Base-by-base conservation (phyloP, 2,797 vertebrate genomes). In the Odontamblyopus rebecca region DNA sequence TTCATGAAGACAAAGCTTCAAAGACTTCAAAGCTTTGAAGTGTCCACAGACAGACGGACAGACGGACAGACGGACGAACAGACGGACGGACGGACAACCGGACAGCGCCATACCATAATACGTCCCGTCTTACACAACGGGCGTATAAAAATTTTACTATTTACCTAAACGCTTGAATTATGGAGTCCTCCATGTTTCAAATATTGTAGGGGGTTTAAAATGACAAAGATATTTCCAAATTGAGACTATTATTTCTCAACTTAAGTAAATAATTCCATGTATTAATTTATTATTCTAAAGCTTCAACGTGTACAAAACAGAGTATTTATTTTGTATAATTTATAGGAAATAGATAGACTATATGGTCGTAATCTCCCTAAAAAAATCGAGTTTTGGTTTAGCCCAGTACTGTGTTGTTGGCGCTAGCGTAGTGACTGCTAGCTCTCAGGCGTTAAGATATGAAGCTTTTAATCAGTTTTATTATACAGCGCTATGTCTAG, bases 281-380 rank as follows among this genome's bases (percentile, higher is more conserved):
- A 16, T 16, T 27, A 12, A 6, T 12, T 54, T 26, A 26, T 2
- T 57, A 26, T 4, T 26, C 27, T 27, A 5, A 9, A 26, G 13
- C 26, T 3, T 11, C n/a, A 3, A 57, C 12, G 12, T 13, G 13
- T 48, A 48, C 7, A 13, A 48, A 48, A 15, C 3, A 16, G 44
- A 15, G 44, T 16, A 48, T 15, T 15, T 48, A 4, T 48, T 0
- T 63, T 41, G 6, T n/a, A 9, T 23, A 9, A 8, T 48, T 27
- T 26, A 1, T 6, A 15, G 2, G 2, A 13, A 57, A 57, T 11
- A 18, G 0, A 35, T 19, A 1, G 1, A 8, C 15, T 30, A 63
- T 23, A 0, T 16, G 11, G 19, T 29, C 16, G 35, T 0, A 16
- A 4, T 0, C 13, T 0, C 0, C 26, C 23, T 23, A 4, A 65